Evolutionary conservation across 2,888 invertebrate species (phyloP), one percentile per base, ranked within the genome.

Genomic region (Chorisops tibialis): DNA sequence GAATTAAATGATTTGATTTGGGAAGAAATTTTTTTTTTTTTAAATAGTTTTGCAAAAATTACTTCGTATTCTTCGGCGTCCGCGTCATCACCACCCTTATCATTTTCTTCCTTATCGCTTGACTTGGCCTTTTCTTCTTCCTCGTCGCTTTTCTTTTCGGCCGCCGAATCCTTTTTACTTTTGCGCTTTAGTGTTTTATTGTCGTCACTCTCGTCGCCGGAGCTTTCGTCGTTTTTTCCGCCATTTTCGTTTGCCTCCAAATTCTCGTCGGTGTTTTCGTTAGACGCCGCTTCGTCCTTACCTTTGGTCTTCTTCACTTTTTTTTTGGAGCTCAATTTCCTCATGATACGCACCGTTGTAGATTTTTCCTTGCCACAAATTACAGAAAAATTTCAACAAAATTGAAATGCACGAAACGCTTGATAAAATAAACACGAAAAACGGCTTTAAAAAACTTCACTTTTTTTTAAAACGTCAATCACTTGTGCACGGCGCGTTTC

Each of bases 31-130:
- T n/a, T 4, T 14, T 4, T 41, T 30, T n/a, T 14, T 14, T 41
- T 41, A 41, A 41, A 41, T 11, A 14, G n/a, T 11, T 6, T 41
- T 7, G 11, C 6, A 11, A 11, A 35, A 39, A 37, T n/a, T 54
- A 70, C 75, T 63, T 77, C 76, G 48, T 70, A 74, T 59, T 74
- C 75, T 22, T 54, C 52, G n/a, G 37, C 51, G 3, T 76, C 78
- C 3, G 70, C 67, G 22, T 68, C 67, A 3, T 47, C 47, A 0
- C 59, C 67, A 4, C 66, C 64, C 9, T 67, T 69, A 1, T 54
- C 64, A 1, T 65, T 65, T 3, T 62, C 66, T 3, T 50, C 30
- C 1, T 62, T 62, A 70, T 80, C 79, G 65, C 77, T 79, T 51
- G 70, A 66, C 39, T 71, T 75, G 75, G 63, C 67, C 70, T 67